phyloP scores from a whole-genome alignment of 2,888 invertebrate genomes.

The Campoplex capitator region DNA sequence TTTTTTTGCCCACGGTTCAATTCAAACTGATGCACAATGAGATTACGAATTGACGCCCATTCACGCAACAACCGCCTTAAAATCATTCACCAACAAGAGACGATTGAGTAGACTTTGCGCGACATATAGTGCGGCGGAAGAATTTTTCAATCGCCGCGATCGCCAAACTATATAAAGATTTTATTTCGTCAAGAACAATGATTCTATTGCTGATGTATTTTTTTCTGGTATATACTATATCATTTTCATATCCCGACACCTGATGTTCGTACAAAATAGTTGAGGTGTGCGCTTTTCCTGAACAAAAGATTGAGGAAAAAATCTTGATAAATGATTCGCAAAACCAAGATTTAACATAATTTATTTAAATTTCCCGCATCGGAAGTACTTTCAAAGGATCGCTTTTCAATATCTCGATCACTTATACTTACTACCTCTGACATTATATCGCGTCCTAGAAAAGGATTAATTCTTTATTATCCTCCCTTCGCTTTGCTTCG shows the following conservation, averaged over 20 bases:
- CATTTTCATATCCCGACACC: not conserved
- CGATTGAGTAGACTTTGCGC: not conserved
- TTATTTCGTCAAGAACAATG: too few relatives aligned
- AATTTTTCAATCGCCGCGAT: too few relatives aligned
- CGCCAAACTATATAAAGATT: too few relatives aligned
- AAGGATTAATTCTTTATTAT: conserved; percentile 3
- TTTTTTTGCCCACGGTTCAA: conserved; percentile 11
- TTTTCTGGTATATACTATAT: not conserved
- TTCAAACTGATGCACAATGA: conserved; percentile 29
- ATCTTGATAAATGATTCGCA: not conserved
- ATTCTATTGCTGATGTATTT: not conserved
- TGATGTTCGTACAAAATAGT: not conserved
- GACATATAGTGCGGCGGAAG: too few relatives aligned
- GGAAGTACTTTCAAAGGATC: conserved; percentile 8
- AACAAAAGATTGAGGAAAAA: not conserved
- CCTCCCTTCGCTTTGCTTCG: too few relatives aligned
- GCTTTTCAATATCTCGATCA: conserved; percentile 37
- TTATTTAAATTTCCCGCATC: not conserved
- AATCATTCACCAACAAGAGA: not conserved
- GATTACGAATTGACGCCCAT: conserved; percentile 22
- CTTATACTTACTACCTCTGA: conserved; percentile 6
- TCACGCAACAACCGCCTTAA: not conserved
- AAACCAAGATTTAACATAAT: not conserved
- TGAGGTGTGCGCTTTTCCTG: not conserved
- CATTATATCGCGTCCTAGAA: conserved; percentile 42